A percentile compares a stretch with the other conserved stretches of the same genome.
Conservation (phyloP, 2,888 invertebrate species). For the Drosophila aldrichi region DNA sequence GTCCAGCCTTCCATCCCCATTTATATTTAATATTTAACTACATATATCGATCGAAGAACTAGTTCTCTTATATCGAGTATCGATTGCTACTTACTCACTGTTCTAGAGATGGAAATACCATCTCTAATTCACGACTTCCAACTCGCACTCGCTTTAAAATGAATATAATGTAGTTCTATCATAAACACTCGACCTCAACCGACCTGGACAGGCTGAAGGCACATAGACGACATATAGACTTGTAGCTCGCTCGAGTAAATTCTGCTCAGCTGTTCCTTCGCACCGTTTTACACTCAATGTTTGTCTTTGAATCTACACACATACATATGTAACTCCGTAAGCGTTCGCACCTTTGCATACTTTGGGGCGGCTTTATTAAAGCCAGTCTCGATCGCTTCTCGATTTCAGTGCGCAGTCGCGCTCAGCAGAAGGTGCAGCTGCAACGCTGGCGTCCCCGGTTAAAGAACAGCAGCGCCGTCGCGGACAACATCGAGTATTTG, state of each 20-base stretch:
- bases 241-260: neutral
- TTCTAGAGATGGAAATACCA: neutral
- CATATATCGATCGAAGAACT: neutral
- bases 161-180: neutral
- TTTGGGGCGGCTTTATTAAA: constrained; percentile 35
- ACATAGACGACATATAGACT: too few relatives aligned
- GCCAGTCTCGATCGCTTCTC: neutral
- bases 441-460: constrained; percentile 46
- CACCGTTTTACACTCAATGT: neutral
- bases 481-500: constrained; percentile 43
- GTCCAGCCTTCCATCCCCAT: too few relatives aligned
- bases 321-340: neutral
- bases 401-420: constrained; percentile 46
- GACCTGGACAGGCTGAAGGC: too few relatives aligned
- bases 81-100: neutral
- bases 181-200: too few relatives aligned
- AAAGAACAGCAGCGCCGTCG: constrained; percentile 28
- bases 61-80: neutral
- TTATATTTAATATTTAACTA: too few relatives aligned
- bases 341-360: constrained; percentile 28
- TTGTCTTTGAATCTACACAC: neutral
- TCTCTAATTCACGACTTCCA: neutral
- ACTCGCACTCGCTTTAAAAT: neutral
- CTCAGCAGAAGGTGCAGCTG: constrained; percentile 51
- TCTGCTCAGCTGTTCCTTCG: neutral